Percentiles rank a stretch among this genome's conserved stretches.
Evolutionary conservation across 2,113 vertebrate genomes (phyloP).

Genomic region (Synodontis membranacea): DNA sequence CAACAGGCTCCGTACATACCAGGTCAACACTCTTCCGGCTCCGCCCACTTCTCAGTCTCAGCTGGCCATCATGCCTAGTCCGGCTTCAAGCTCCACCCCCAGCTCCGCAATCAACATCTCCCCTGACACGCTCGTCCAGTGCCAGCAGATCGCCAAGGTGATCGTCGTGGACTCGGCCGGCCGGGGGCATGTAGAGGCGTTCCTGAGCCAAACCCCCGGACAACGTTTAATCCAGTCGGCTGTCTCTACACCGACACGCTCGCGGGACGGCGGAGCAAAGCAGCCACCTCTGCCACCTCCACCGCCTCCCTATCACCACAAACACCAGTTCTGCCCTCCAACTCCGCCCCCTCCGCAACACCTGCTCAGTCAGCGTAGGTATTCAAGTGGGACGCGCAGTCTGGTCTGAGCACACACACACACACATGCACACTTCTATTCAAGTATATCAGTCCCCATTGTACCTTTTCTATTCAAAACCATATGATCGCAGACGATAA

Average conservation of each 20-base stretch:
- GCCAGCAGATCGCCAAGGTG: conserved; percentile 99
- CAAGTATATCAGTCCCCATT: not conserved
- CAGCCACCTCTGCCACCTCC: conserved; percentile 91
- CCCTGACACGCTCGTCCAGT: conserved; percentile 95
- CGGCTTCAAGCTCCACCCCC: conserved; percentile 68
- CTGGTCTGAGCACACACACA: conserved; percentile 74
- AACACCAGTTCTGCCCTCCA: conserved; percentile 93
- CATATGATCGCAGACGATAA: not conserved
- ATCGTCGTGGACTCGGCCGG: conserved; percentile 98
- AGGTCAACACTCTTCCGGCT: conserved; percentile 80
- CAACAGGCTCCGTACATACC: conserved; percentile 99
- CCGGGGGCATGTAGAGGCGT: conserved; percentile 89
- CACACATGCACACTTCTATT: conserved; percentile 11
- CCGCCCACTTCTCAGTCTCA: conserved; percentile 78
- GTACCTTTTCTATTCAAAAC: conserved; percentile 6
- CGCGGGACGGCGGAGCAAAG: conserved; percentile 64
- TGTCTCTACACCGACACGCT: conserved; percentile 81
- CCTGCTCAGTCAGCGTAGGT: conserved; percentile 79
- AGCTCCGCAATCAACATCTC: conserved; percentile 72
- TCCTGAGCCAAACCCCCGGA: conserved; percentile 90
- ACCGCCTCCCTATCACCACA: conserved; percentile 94
- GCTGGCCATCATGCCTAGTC: conserved; percentile 76
- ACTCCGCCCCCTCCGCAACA: conserved; percentile 80
- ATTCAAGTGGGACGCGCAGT: conserved; percentile 92
- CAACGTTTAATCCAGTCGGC: conserved; percentile 88